Conservation (phyloP, 2,888 invertebrate species). For the Microctonus hyperodae region DNA sequence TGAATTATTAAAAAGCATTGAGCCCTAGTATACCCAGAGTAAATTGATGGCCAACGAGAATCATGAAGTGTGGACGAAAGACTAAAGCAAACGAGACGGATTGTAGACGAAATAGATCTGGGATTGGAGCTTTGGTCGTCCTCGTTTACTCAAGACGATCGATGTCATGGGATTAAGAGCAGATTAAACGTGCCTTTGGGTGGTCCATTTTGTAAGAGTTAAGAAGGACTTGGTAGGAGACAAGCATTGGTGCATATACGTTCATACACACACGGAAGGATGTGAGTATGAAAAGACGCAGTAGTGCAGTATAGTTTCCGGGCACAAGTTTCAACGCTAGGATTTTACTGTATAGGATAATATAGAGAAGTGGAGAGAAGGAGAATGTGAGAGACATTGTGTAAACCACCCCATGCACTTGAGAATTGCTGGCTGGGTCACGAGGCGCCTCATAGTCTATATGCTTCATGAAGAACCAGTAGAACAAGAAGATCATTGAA, state of each 20-base stretch:
- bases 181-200: conserved; percentile 23
- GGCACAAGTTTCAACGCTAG: conserved; percentile 12
- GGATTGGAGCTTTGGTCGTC: conserved; percentile 19
- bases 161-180: conserved; percentile 32
- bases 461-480: not conserved
- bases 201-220: conserved; percentile 18
- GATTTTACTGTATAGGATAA: not conserved
- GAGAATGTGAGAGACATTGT: not conserved
- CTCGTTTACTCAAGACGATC: conserved; percentile 29
- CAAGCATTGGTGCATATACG: not conserved
- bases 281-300: not conserved
- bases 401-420: conserved; percentile 10
- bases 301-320: not conserved
- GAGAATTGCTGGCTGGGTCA: conserved; percentile 15
- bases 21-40: not conserved
- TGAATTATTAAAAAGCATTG: not conserved
- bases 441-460: conserved; percentile 3
- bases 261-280: not conserved
- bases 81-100: conserved; percentile 22
- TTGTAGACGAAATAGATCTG: conserved; percentile 21
- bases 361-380: no score
- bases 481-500: conserved; percentile 1
- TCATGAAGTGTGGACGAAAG: conserved; percentile 1
- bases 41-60: not conserved
- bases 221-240: not conserved